Conservation (phyloP, 2,888 invertebrate genomes). For the Belgica antarctica region DNA sequence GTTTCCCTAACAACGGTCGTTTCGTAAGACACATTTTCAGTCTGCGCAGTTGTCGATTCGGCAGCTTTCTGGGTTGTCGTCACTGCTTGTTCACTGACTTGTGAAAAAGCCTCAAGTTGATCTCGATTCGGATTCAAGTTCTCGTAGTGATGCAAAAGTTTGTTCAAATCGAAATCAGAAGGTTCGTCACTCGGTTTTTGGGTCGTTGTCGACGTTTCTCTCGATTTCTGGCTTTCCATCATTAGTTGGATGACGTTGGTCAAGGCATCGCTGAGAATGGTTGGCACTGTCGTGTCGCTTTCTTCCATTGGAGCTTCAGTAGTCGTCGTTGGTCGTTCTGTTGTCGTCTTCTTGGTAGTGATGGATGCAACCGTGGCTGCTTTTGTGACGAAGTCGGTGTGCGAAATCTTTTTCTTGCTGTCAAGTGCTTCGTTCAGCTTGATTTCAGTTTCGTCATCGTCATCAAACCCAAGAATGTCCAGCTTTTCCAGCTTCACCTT, state of each 20-base stretch:
- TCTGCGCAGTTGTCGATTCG: background rate
- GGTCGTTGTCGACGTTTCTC: slow-evolving; percentile 17
- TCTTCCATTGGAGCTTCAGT: slow-evolving; percentile 47
- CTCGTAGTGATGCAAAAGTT: slow-evolving; percentile 36
- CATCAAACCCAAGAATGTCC: slow-evolving; percentile 45
- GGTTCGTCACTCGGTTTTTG: slow-evolving; percentile 19
- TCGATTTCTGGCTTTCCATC: background rate
- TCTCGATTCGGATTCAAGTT: slow-evolving; percentile 33
- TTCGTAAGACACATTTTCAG: slow-evolving; percentile 40
- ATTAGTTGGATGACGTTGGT: slow-evolving; percentile 27
- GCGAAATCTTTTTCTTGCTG: slow-evolving; percentile 45
- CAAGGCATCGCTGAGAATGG: slow-evolving; percentile 36
- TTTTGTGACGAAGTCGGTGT: slow-evolving; percentile 46
- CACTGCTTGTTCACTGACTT: background rate
- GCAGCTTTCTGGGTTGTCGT: background rate
- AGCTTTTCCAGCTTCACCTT: slow-evolving; percentile 46
- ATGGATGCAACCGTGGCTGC: slow-evolving; percentile 55
- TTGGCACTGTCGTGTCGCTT: slow-evolving; percentile 32
- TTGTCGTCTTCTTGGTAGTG: slow-evolving; percentile 49
- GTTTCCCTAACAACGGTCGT: slow-evolving; percentile 45
- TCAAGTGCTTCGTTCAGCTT: slow-evolving; percentile 48
- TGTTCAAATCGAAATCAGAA: slow-evolving; percentile 22
- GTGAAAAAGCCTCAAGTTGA: slow-evolving; percentile 41
- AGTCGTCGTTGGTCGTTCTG: slow-evolving; percentile 47
- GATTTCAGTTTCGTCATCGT: slow-evolving; percentile 38